phyloP scores from a whole-genome alignment of 2,113 vertebrate genomes.

The Equus przewalskii region DNA sequence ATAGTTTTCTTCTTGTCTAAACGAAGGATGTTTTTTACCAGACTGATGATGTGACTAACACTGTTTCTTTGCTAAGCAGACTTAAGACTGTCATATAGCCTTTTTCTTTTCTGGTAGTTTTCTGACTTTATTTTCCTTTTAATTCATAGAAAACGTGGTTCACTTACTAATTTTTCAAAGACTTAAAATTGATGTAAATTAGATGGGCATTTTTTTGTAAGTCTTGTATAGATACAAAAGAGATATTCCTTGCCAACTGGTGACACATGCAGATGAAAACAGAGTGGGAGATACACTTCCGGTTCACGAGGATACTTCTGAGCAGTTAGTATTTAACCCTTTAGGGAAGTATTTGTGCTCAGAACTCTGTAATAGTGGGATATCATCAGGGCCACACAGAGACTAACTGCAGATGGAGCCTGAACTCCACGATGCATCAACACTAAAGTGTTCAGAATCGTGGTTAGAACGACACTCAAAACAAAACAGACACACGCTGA shows the following conservation, averaged over 20 bases:
- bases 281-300: constrained; percentile 60
- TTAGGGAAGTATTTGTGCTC: constrained; percentile 19
- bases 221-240: constrained; percentile 63
- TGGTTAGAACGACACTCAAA: background rate
- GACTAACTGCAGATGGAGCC: background rate
- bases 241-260: constrained; percentile 67
- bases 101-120: background rate
- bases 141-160: constrained; percentile 61
- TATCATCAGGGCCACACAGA: background rate
- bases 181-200: constrained; percentile 42
- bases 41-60: background rate
- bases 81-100: background rate
- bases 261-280: constrained; percentile 65
- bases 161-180: constrained; percentile 49
- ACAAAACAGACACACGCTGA: background rate
- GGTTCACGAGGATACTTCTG: constrained; percentile 6
- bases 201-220: constrained; percentile 56
- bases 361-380: background rate
- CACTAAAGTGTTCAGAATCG: background rate
- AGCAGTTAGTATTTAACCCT: constrained; percentile 72
- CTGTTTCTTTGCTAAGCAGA: constrained; percentile 8
- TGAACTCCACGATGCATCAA: background rate
- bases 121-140: background rate
- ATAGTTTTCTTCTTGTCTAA: constrained; percentile 63
- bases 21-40: background rate